Conservation (phyloP, 1,140 invertebrate species). For the Drosophila suzukii region DNA sequence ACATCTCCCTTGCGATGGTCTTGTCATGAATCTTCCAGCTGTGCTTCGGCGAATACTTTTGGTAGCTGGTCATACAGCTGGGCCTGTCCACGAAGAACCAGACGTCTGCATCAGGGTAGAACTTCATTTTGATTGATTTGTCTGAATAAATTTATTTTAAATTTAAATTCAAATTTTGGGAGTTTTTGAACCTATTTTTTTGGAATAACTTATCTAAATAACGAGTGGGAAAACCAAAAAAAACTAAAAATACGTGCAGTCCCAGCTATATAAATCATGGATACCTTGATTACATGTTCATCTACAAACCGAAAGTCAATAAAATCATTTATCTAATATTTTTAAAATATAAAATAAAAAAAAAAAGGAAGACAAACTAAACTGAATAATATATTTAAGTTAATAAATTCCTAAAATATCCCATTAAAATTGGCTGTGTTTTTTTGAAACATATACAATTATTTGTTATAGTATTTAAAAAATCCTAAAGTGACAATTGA, state of each 20-base stretch:
- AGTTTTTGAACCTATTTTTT: background rate
- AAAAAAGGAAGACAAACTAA: too few relatives aligned
- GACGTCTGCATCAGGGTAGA: slow-evolving; percentile 50
- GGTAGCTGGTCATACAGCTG: slow-evolving; percentile 45
- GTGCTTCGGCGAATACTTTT: slow-evolving; percentile 39
- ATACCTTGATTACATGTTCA: too few relatives aligned
- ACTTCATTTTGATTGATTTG: slow-evolving; percentile 36
- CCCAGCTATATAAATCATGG: too few relatives aligned
- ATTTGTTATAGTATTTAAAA: too few relatives aligned
- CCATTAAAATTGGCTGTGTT: too few relatives aligned
- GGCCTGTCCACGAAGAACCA: slow-evolving; percentile 60
- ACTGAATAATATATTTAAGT: too few relatives aligned
- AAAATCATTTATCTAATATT: too few relatives aligned
- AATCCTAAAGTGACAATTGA: too few relatives aligned
- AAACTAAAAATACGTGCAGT: background rate
- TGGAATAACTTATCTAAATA: background rate
- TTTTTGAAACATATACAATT: too few relatives aligned
- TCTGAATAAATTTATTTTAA: background rate
- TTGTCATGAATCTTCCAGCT: slow-evolving; percentile 53
- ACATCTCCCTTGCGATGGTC: slow-evolving; percentile 37
- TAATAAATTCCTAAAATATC: too few relatives aligned
- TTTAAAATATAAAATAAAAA: too few relatives aligned
- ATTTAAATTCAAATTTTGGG: slow-evolving; percentile 3
- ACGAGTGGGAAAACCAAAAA: background rate
- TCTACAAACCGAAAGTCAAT: too few relatives aligned